Conservation (phyloP, 2,797 vertebrate species). For the Mionectes olivaceus region DNA sequence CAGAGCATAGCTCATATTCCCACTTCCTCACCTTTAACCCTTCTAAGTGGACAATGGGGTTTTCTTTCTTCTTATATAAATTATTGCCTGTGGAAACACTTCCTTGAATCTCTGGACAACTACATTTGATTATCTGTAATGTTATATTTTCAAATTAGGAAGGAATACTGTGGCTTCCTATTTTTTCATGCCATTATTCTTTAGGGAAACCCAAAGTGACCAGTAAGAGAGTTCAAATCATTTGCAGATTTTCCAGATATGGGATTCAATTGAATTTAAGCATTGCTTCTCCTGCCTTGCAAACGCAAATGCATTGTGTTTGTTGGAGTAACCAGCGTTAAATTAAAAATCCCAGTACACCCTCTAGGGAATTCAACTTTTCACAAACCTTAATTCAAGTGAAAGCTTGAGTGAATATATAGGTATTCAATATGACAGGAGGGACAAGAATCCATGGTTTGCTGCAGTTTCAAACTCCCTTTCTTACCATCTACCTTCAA, state of each 20-base stretch:
- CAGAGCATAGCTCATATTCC: slow-evolving; percentile 28
- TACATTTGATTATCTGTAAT: slow-evolving; percentile 34
- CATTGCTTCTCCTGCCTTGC: not conserved
- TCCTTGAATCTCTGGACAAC: slow-evolving; percentile 17
- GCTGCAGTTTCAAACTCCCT: not conserved
- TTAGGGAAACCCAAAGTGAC: not conserved
- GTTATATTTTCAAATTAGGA: slow-evolving; percentile 12
- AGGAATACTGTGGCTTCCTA: not conserved
- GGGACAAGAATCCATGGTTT: not conserved
- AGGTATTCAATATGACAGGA: not conserved
- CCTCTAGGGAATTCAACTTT: not conserved
- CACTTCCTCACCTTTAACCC: slow-evolving; percentile 51
- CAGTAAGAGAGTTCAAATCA: not conserved
- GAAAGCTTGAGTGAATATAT: not conserved
- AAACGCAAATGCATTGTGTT: slow-evolving; percentile 3
- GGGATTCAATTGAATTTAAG: not conserved
- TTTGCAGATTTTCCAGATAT: not conserved
- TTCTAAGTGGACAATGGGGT: slow-evolving; percentile 35
- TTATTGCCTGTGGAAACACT: slow-evolving; percentile 2
- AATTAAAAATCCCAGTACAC: not conserved
- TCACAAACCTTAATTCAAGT: not conserved
- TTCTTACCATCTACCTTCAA: not conserved
- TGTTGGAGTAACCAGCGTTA: not conserved
- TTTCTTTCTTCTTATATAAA: slow-evolving; percentile 42
- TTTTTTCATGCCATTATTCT: not conserved